These are phyloP conservation scores for Jordanella pulchra DNA, from an alignment of 2,797 vertebrate genomes.

Conservation along the genomic window DNA sequence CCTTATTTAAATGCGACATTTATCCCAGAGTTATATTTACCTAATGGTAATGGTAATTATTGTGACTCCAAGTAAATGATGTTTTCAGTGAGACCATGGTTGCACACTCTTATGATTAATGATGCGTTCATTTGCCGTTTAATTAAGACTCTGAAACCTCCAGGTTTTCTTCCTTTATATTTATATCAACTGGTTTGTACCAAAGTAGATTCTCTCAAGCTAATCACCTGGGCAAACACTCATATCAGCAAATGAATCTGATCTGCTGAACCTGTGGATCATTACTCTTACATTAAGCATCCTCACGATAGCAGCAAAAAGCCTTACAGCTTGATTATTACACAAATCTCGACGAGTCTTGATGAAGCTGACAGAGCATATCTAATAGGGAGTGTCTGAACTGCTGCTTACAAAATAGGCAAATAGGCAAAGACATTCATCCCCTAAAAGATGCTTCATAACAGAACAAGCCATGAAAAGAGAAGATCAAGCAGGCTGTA, in stretches of 20 bases:
- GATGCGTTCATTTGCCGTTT: constrained; percentile 18
- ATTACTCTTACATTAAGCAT: constrained; percentile 21
- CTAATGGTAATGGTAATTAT: constrained; percentile 2
- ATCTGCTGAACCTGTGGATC: constrained; percentile 26
- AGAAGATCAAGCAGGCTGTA: constrained; percentile 51
- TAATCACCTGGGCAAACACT: constrained; percentile 66
- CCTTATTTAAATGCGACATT: background rate
- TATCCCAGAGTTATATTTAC: background rate
- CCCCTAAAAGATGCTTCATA: constrained; percentile 35
- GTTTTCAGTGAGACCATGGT: constrained; percentile 1
- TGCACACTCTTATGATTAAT: background rate
- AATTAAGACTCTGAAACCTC: constrained; percentile 39
- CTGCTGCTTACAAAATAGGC: constrained; percentile 41
- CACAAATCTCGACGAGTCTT: constrained; percentile 41
- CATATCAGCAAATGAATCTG: constrained; percentile 40
- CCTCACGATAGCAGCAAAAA: constrained; percentile 39
- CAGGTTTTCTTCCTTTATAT: constrained; percentile 36
- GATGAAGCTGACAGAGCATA: constrained; percentile 41
- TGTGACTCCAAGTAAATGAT: background rate
- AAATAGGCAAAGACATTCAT: constrained; percentile 32
- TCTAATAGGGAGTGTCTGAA: constrained; percentile 39
- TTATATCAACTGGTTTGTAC: constrained; percentile 66
- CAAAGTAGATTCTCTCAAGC: constrained; percentile 52
- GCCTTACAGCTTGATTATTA: constrained; percentile 13
- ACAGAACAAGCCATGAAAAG: constrained; percentile 23